Evolutionary conservation across 1,140 invertebrate genomes (phyloP), one percentile per base, ranked within the genome.

Genomic region (Meloidogyne exigua): DNA sequence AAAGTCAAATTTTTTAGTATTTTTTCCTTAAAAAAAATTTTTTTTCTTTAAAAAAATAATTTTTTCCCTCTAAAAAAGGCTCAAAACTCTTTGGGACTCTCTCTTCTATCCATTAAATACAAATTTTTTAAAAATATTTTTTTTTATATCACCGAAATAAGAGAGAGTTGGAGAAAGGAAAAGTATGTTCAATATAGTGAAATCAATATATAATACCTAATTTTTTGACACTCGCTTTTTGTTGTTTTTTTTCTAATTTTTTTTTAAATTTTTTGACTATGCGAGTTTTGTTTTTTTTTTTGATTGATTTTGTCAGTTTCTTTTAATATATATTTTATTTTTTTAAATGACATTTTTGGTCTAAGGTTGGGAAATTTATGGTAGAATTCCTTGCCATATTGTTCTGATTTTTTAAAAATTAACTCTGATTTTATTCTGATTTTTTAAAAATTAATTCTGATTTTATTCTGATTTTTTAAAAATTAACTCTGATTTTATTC

Each of bases 201-300:
- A 21, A 32, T 32, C 36, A 67, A 67, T 67, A 25, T 32, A 67
- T 67, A 67, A 18, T 67, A 67, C 36, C 36, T 67, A 32, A 32
- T 67, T 32, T 67, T 67, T 39, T 32, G 26, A 67, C 66, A 67
- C 36, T 67, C 66, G 36, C 21, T 26, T 65, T 65, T 65, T 65
- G 2, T 4, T 26, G 10, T 12, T 66, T 3, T 67, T 28, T 67
- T 67, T 32, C 36, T 67, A 32, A 32, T 67, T 67, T 67, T 67
- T 67, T 67, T 67, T 67, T 26, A 18, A 18, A 67, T 21, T n/a
- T 32, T 32, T 39, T 67, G 66, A 26, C n/a, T n/a, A n/a, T 39
- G 66, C 26, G 36, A 67, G 66, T 67, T 28, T 32, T 66, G 66
- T 67, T 28, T 32, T 66, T 26, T 66, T 21, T 21, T 66, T 66